Evolutionary conservation across 2,113 vertebrate genomes (phyloP).

Genomic region (Oryzias javanicus): DNA sequence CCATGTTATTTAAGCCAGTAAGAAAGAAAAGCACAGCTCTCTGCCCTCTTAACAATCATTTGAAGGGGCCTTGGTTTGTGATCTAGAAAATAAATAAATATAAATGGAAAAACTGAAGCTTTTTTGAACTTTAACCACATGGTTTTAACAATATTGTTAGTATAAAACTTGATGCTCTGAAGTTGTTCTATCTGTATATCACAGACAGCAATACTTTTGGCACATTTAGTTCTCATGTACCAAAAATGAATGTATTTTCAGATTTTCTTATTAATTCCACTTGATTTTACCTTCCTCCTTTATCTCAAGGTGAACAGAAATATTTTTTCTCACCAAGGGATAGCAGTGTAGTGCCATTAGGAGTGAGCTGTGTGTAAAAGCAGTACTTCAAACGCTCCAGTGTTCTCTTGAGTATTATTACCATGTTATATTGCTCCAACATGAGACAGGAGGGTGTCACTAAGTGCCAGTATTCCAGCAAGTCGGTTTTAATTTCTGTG

Average conservation of each 20-base stretch:
- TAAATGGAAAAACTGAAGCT: too few species aligned
- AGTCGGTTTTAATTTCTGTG: conserved; percentile 3
- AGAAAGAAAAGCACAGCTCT: too few species aligned
- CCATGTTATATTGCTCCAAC: conserved; percentile 22
- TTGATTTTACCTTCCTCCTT: conserved; percentile 21
- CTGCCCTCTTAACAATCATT: too few species aligned
- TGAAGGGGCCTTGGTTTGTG: too few species aligned
- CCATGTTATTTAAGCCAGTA: too few species aligned
- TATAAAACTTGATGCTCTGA: too few species aligned
- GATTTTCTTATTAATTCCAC: not conserved
- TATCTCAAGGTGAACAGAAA: conserved; percentile 32
- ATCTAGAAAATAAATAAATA: too few species aligned
- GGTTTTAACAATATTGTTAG: too few species aligned
- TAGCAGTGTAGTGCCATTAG: conserved; percentile 31
- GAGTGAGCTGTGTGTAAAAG: conserved; percentile 51
- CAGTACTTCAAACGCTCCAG: conserved; percentile 49
- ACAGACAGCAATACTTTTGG: not conserved
- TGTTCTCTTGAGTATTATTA: conserved; percentile 39
- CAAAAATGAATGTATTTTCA: not conserved
- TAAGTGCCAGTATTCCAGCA: conserved; percentile 6
- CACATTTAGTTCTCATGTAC: not conserved
- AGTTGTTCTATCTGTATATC: too few species aligned
- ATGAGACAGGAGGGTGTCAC: conserved; percentile 20
- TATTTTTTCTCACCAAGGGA: conserved; percentile 31
- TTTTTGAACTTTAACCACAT: too few species aligned